Base-by-base conservation (phyloP, 2,797 vertebrate species). In the Sandelia bainsii region DNA sequence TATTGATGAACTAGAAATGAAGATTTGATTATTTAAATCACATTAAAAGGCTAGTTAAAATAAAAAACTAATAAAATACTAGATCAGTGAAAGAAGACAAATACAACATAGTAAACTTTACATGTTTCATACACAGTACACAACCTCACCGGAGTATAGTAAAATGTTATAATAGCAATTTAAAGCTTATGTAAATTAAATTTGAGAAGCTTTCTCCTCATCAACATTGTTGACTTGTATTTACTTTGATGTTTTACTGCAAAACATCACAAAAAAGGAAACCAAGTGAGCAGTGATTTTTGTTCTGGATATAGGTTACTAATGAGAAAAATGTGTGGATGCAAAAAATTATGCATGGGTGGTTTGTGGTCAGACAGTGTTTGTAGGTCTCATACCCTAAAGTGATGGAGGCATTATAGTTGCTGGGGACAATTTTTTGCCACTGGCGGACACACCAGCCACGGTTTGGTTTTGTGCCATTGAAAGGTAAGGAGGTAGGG, bases 381-480 rank as follows among this genome's bases (percentile, higher is more conserved):
- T 2, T 4, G 11, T 2, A 9, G 10, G 39, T 37, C 7, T 77
- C 83, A 0, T 89, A 93, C 92, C 91, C 90, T 29, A 94, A 63
- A 13, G 7, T 62, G 32, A 93, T 48, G 29, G 16, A 77, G 29
- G 39, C 71, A 0, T 0, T 89, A 70, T 90, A 91, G 46, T 69
- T 29, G 42, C 80, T 86, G 62, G 92, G 63, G 25, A 94, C 45
- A 0, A 79, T 89, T 49, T 87, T 90, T 77, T 92, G 88, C 93
- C 93, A 94, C 63, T 91, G 92, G 40, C 86, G 90, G 57, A 92
- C 85, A 20, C 94, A 95, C 93, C 93, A 95, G 27, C 89, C 90
- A 0, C 88, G 22, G 0, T 3, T 1, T 7, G 94, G 93, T 19
- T 69, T 74, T 13, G 40, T 59, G 45, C 93, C 93, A 0, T 0